Evolutionary conservation across 2,113 vertebrate species (phyloP).

Genomic region (Poeciliopsis turrubarensis): DNA sequence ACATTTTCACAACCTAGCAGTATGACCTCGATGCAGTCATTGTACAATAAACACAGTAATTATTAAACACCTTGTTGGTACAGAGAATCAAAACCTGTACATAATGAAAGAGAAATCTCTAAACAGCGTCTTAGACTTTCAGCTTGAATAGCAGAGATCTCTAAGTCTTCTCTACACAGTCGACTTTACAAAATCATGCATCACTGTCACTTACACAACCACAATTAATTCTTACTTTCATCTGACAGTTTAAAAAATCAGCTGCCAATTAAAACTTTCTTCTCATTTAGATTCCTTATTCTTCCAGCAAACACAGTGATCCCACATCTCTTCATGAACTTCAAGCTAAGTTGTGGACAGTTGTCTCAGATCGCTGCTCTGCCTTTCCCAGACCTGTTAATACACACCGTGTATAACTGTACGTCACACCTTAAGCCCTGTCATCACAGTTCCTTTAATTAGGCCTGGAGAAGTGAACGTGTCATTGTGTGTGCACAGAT

Average conservation of each 20-base stretch:
- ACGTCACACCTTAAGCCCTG: constrained; percentile 64
- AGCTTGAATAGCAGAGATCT: constrained; percentile 11
- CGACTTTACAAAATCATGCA: constrained; percentile 32
- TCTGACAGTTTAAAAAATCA: constrained; percentile 31
- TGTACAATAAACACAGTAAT: neutral
- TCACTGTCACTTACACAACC: constrained; percentile 21
- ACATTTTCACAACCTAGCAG: too few species aligned
- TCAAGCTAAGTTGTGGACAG: constrained; percentile 7
- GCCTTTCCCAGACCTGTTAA: constrained; percentile 46
- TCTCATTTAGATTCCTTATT: constrained; percentile 20
- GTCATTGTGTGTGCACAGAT: constrained; percentile 2
- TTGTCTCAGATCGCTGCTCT: constrained; percentile 68
- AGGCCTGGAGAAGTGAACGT: constrained; percentile 43
- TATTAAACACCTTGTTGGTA: constrained; percentile 62
- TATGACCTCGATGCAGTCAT: too few species aligned
- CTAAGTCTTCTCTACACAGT: constrained; percentile 25
- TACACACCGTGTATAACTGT: constrained; percentile 53
- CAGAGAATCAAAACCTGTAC: constrained; percentile 58
- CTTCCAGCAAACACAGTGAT: constrained; percentile 12
- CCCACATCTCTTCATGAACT: constrained; percentile 9
- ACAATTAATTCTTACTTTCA: constrained; percentile 19
- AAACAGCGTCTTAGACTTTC: constrained; percentile 49
- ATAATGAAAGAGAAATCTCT: constrained; percentile 55
- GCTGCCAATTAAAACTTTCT: constrained; percentile 43
- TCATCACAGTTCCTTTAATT: constrained; percentile 75